A percentile compares a stretch with the other conserved stretches of the same genome.
Evolutionary conservation across 2,113 vertebrate genomes (phyloP).

Genomic region (Agelaius tricolor): DNA sequence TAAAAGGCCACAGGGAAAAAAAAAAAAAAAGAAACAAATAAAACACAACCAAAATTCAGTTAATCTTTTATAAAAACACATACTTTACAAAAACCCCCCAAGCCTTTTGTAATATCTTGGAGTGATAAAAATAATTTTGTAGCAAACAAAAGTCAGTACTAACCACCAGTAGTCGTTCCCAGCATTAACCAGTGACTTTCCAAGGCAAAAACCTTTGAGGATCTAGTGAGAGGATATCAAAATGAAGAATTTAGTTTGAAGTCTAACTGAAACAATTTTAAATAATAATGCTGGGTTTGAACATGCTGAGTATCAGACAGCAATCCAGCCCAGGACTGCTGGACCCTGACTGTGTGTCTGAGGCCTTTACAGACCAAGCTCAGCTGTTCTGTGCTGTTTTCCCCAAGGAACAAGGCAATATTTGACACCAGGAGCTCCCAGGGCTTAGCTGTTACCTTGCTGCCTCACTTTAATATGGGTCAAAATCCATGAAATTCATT

Average conservation of each 20-base stretch:
- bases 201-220: background rate
- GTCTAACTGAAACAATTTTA: background rate
- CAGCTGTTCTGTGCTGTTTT: background rate
- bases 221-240: background rate
- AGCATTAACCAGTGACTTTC: background rate
- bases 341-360: background rate
- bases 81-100: background rate
- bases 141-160: background rate
- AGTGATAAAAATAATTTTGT: background rate
- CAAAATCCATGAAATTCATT: background rate
- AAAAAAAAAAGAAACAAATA: background rate
- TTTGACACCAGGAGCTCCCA: background rate
- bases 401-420: background rate
- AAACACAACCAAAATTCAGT: background rate
- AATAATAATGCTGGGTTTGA: background rate
- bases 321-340: background rate
- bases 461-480: background rate
- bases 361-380: background rate
- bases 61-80: background rate
- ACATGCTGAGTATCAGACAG: background rate
- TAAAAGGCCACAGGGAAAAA: background rate
- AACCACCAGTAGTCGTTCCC: background rate
- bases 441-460: background rate
- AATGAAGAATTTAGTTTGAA: background rate
- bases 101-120: background rate